phyloP scores from a whole-genome alignment of 2,797 vertebrate genomes.

The Ctenosaura bakeri region DNA sequence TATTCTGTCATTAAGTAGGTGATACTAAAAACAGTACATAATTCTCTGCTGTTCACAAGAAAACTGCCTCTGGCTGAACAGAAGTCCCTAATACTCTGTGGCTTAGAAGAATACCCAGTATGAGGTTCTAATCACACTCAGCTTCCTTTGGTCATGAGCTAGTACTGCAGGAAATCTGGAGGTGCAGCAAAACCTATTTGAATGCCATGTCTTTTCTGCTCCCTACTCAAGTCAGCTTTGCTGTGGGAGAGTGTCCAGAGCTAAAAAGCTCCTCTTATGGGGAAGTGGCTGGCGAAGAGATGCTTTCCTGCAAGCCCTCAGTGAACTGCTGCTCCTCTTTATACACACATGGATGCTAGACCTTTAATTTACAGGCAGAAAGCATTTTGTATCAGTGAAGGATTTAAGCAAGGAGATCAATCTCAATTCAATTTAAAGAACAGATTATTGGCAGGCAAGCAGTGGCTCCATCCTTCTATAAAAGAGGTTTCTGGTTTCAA shows the following conservation, averaged over 20 bases:
- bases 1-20: neutral
- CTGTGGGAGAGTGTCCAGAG: neutral
- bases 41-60: neutral
- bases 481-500: neutral
- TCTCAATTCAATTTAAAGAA: constrained; percentile 51
- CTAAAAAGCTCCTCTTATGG: neutral
- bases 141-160: neutral
- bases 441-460: constrained; percentile 21
- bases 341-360: neutral
- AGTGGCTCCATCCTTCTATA: neutral
- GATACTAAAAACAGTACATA: neutral
- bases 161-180: neutral
- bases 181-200: neutral
- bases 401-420: constrained; percentile 42
- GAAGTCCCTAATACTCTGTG: no score
- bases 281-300: neutral
- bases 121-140: neutral
- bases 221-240: neutral
- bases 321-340: neutral
- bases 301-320: neutral
- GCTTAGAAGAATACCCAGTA: neutral
- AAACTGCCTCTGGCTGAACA: no score
- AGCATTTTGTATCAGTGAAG: neutral
- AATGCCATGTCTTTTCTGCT: neutral
- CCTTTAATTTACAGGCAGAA: constrained; percentile 6